Base-by-base conservation (phyloP, 2,113 vertebrate species). In the Oryzias javanicus region DNA sequence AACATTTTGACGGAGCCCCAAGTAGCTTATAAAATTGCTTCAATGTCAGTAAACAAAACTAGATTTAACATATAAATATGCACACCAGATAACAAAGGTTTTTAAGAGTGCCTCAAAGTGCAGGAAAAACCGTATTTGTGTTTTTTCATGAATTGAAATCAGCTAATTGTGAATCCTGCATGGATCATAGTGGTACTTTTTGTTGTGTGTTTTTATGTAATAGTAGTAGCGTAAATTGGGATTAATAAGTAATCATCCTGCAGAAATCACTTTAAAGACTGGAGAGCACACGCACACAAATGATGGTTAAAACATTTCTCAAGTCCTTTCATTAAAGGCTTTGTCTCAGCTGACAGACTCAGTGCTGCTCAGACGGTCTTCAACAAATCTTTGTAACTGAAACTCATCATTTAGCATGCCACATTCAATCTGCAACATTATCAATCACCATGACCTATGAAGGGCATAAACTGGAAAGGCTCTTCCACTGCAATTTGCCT, bases 251-350 rank as follows among this genome's bases (percentile, higher is more conserved):
- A 35, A 18, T 5, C 25, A n/a, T 13, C 55, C 22, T 27, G 27
- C 24, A 41, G 42, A 64, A 41, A 42, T 42, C 35, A 53, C 47
- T 57, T 13, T 15, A n/a, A 66, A 55, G 52, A 64, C n/a, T 20
- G 27, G 25, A 41, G 22, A 48, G 52, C 19, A 3, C 42, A 16
- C 14, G 2, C 16, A 18, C 12, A 6, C 19, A 47, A 47, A 47
- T 47, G 25, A 41, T 19, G 56, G 41, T 58, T 17, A 29, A 16
- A 59, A 60, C 24, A 48, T 42, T 45, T 35, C 25, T 40, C 22
- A 54, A 18, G 14, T 51, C 17, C n/a, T 51, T 55, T 46, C 20
- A 67, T 60, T 61, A 62, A 35, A 70, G 55, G 25, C 20, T 17
- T 42, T 5, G 1, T 72, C 58, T 58, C 46, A 70, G 56, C 57